Conservation (phyloP, 2,113 vertebrate genomes). For the Scartelaos histophorus region DNA sequence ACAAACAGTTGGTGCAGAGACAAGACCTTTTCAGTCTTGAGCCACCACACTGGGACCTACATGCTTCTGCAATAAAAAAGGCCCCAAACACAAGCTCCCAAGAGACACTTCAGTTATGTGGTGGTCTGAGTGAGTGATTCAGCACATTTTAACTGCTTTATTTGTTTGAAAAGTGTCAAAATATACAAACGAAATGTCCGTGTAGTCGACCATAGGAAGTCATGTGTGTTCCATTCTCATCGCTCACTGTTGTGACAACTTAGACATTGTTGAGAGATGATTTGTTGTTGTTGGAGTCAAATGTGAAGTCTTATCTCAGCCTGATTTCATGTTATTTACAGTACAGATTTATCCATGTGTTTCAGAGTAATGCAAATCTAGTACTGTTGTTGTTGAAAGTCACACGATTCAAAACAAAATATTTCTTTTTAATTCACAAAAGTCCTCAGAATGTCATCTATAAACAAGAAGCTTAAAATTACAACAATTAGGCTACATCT, state of each 20-base stretch:
- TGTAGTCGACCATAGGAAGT: not conserved
- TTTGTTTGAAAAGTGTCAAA: conserved; percentile 19
- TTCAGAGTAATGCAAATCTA: too few relatives aligned
- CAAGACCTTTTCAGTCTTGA: not conserved
- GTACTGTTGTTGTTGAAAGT: too few relatives aligned
- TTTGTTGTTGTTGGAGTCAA: not conserved
- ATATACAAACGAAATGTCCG: not conserved
- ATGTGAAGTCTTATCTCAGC: not conserved
- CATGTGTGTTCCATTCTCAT: not conserved
- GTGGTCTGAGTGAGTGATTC: conserved; percentile 24
- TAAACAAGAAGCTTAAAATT: too few relatives aligned
- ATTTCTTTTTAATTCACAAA: too few relatives aligned
- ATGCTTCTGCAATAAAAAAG: conserved; percentile 14
- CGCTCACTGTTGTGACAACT: not conserved
- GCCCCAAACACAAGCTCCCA: not conserved
- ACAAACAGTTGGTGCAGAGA: not conserved
- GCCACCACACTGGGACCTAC: conserved; percentile 15
- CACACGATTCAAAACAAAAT: too few relatives aligned
- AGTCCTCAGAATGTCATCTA: too few relatives aligned
- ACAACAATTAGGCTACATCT: too few relatives aligned
- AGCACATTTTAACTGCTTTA: not conserved
- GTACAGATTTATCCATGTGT: not conserved
- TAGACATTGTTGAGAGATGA: not conserved
- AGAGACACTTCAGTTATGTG: not conserved
- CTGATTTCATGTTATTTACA: not conserved